A percentile compares a stretch with the other conserved stretches of the same genome.
phyloP scores from a whole-genome alignment of 53 echinoderm and acorn worm genomes.

The Henricia sp. region DNA sequence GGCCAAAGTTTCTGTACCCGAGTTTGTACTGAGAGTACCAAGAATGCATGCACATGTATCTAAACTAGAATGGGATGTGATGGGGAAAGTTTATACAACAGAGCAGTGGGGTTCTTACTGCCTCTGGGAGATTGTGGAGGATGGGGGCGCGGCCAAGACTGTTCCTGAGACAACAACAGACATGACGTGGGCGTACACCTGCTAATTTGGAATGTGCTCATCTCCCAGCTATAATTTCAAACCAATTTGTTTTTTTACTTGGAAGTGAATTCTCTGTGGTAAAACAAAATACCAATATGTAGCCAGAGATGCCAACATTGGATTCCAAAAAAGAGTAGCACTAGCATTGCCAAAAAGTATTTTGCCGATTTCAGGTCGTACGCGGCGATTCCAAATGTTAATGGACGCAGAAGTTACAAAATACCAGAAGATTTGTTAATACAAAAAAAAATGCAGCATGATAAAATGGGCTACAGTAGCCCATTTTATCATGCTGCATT shows the following conservation, averaged over 20 bases:
- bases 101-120: slow-evolving; percentile 27
- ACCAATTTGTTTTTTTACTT: background rate
- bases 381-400: too few species aligned
- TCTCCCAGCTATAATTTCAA: background rate
- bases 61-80: background rate
- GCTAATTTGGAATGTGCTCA: too few species aligned
- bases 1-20: background rate
- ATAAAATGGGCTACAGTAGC: too few species aligned
- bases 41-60: background rate
- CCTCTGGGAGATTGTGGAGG: background rate
- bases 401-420: too few species aligned
- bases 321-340: too few species aligned
- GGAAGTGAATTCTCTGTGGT: background rate
- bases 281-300: background rate
- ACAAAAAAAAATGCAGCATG: too few species aligned
- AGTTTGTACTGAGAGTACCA: background rate
- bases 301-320: too few species aligned
- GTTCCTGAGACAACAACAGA: slow-evolving; percentile 27
- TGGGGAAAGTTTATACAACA: slow-evolving; percentile 51
- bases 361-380: too few species aligned
- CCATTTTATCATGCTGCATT: too few species aligned
- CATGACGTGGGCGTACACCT: slow-evolving; percentile 17
- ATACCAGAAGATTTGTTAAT: too few species aligned
- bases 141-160: background rate
- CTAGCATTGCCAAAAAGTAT: too few species aligned